Evolutionary conservation across 2,113 vertebrate species (phyloP).

Genomic region (Trichomycterus rosablanca): DNA sequence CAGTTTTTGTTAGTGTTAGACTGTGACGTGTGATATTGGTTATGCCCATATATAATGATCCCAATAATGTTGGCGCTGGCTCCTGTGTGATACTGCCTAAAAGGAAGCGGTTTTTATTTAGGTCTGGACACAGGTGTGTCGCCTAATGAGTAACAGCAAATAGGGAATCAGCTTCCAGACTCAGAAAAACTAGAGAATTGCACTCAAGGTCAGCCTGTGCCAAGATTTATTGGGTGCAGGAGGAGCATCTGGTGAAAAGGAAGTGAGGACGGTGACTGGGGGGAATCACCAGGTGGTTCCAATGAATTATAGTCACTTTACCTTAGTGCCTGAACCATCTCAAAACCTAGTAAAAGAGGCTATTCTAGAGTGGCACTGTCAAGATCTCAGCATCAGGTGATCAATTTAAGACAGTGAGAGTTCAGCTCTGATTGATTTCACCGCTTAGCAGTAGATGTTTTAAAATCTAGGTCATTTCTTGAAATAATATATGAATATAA

Average conservation of each 20-base stretch:
- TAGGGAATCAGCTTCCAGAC: slow-evolving; percentile 46
- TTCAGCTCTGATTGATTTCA: too few species aligned
- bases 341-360: slow-evolving; percentile 36
- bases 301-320: slow-evolving; percentile 59
- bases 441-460: too few species aligned
- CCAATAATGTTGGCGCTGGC: background rate
- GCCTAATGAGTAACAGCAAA: slow-evolving; percentile 60
- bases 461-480: too few species aligned
- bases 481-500: too few species aligned
- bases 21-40: too few species aligned
- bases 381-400: slow-evolving; percentile 29
- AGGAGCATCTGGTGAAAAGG: slow-evolving; percentile 67
- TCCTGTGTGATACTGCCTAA: slow-evolving; percentile 10
- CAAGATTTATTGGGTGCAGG: slow-evolving; percentile 65
- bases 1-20: too few species aligned
- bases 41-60: too few species aligned
- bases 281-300: slow-evolving; percentile 66
- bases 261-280: slow-evolving; percentile 62
- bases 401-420: slow-evolving; percentile 38
- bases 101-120: slow-evolving; percentile 44
- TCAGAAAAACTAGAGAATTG: slow-evolving; percentile 41
- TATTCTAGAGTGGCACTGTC: slow-evolving; percentile 40
- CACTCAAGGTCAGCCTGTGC: slow-evolving; percentile 64
- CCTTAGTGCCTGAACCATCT: slow-evolving; percentile 38
- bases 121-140: slow-evolving; percentile 63